Conservation (phyloP, 2,113 vertebrate species). For the Halcyon senegalensis region DNA sequence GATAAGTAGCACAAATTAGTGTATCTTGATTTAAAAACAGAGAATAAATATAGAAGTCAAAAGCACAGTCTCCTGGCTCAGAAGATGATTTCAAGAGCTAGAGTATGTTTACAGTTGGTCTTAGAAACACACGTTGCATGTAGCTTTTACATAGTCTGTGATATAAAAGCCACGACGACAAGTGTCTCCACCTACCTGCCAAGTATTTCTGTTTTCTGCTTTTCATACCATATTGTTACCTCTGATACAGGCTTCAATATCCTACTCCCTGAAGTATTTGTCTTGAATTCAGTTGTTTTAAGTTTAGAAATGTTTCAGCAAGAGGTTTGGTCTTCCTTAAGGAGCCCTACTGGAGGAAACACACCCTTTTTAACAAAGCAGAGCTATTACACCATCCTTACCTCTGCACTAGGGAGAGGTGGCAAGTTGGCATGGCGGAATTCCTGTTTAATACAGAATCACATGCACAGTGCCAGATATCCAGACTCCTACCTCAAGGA, state of each 20-base stretch:
- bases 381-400: not conserved
- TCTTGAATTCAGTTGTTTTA: not conserved
- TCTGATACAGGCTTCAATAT: not conserved
- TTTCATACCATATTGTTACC: not conserved
- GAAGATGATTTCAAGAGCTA: not conserved
- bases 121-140: not conserved
- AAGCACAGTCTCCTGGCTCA: not conserved
- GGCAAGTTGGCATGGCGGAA: not conserved
- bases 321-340: not conserved
- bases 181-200: not conserved
- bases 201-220: not conserved
- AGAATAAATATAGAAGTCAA: not conserved
- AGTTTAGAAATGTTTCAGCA: not conserved
- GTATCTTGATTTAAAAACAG: constrained; percentile 15
- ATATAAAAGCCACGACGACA: not conserved
- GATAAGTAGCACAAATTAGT: not conserved
- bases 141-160: not conserved
- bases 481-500: not conserved
- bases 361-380: not conserved
- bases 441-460: not conserved
- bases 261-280: not conserved
- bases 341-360: not conserved
- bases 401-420: not conserved
- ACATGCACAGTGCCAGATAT: not conserved
- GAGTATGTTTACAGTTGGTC: not conserved